Base-by-base conservation (phyloP, 2,113 vertebrate species). In the Protomyctophum bolini region DNA sequence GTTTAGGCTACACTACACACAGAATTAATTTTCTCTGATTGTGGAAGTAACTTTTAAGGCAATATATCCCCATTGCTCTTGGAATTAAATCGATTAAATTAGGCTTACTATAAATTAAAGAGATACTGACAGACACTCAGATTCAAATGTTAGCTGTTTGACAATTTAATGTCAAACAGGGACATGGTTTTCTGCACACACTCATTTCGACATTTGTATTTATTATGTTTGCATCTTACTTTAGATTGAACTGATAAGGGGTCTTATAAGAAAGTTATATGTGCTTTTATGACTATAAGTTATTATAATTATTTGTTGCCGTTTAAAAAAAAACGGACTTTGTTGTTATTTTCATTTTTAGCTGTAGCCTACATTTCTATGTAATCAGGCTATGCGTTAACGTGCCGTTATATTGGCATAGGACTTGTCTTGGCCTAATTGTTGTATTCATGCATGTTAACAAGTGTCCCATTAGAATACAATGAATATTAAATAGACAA, bases 401-500 rank as follows among this genome's bases (percentile, higher is more conserved):
- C 14, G 55, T 41, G 41, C 49, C 61, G 14, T 80, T 77, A 83
- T 86, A 83, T 80, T 28, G 1, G 1, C 55, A n/a, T n/a, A 6
- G 6, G 28, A 6, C 33, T 33, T 55, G 28, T 10, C 21, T 21
- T 21, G 21, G 57, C 74, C 81, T 83, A 82, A 86, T 88, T 85
- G 80, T 70, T 75, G 57, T 70, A 70, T 64, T 52, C 66, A 52
- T 49, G 72, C 66, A 52, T 49, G 72, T 73, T 70, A 89, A 90
- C 87, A 90, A 87, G 83, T 81, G 87, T 74, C 80, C 83, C 63
- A 85, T 84, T 87, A 79, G 79, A 86, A 86, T 80, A 75, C 68
- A 82, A 88, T 90, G 85, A 89, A 90, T 89, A 83, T 87, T 90
- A 90, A 89, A 85, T 73, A 84, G 83, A 76, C 72, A 59, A 41